Conservation (phyloP, 2,888 invertebrate genomes). For the Anagyrus pseudococci region DNA sequence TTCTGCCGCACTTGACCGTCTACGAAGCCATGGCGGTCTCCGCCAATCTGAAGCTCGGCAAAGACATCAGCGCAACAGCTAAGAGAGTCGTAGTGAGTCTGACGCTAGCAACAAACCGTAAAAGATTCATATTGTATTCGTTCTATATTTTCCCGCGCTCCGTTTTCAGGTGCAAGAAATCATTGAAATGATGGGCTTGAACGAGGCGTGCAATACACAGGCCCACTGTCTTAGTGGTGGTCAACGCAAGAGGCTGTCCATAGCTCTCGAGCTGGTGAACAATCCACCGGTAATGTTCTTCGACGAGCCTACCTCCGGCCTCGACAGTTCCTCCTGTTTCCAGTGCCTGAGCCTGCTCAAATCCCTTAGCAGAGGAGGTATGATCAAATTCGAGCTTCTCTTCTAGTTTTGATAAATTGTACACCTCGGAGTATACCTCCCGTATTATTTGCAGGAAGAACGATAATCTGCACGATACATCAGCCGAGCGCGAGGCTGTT, state of each 20-base stretch:
- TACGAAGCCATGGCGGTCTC: conserved; percentile 93
- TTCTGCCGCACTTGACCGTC: conserved; percentile 89
- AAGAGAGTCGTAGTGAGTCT: conserved; percentile 79
- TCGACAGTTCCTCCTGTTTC: conserved; percentile 94
- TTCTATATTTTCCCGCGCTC: not conserved
- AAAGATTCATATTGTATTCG: not conserved
- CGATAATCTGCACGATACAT: conserved; percentile 95
- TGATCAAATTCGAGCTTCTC: not conserved
- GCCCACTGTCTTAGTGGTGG: conserved; percentile 87
- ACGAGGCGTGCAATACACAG: conserved; percentile 80
- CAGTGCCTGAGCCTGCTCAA: conserved; percentile 90
- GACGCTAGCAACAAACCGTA: not conserved
- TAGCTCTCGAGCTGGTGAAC: conserved; percentile 91
- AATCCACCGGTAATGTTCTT: conserved; percentile 98
- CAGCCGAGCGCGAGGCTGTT: conserved; percentile 95
- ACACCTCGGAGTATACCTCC: too few relatives aligned
- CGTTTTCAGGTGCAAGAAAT: conserved; percentile 71
- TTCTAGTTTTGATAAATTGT: too few relatives aligned
- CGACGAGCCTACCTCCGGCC: conserved; percentile 91
- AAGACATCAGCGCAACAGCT: conserved; percentile 73
- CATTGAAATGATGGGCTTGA: conserved; percentile 81
- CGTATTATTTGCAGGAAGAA: conserved; percentile 71
- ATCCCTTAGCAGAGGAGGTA: conserved; percentile 80
- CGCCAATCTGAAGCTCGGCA: conserved; percentile 90
- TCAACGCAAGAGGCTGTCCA: conserved; percentile 88